phyloP scores from a whole-genome alignment of 1,140 invertebrate species.

The Pomacea maculata region DNA sequence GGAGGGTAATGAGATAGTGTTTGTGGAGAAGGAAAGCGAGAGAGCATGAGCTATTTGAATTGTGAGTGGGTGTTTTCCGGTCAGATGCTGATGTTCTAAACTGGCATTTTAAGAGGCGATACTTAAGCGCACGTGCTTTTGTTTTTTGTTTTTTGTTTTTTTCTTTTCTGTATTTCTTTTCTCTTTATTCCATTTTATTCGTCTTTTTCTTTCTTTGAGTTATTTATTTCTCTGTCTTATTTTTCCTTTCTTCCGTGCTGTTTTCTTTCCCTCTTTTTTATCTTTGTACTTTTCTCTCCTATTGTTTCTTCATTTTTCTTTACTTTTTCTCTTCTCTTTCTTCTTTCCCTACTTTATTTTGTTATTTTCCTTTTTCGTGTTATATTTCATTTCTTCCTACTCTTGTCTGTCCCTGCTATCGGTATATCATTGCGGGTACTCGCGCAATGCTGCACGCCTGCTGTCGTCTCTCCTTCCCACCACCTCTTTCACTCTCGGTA shows the following conservation, averaged over 20 bases:
- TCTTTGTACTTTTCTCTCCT: not conserved
- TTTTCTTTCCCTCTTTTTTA: not conserved
- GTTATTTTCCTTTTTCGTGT: not conserved
- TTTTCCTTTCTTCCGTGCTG: not conserved
- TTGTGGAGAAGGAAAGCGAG: too few relatives aligned
- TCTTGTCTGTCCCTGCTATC: not conserved
- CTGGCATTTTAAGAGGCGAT: too few relatives aligned
- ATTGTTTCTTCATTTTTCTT: not conserved
- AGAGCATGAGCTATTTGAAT: too few relatives aligned
- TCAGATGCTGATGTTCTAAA: too few relatives aligned
- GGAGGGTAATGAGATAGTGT: too few relatives aligned
- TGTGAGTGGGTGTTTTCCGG: too few relatives aligned
- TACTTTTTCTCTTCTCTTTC: not conserved
- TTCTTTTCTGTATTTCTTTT: not conserved
- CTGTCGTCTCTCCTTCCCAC: not conserved
- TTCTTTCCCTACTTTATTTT: not conserved
- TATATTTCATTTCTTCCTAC: slow-evolving; percentile 5
- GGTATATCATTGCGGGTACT: too few relatives aligned
- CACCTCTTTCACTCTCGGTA: not conserved
- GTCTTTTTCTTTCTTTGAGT: slow-evolving; percentile 1
- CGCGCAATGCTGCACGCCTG: too few relatives aligned
- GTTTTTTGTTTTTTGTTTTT: not conserved
- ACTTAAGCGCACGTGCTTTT: not conserved
- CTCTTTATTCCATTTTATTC: not conserved
- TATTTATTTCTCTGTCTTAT: not conserved